Evolutionary conservation across 2,888 invertebrate genomes (phyloP).

Genomic region (Campopleginae sp.): DNA sequence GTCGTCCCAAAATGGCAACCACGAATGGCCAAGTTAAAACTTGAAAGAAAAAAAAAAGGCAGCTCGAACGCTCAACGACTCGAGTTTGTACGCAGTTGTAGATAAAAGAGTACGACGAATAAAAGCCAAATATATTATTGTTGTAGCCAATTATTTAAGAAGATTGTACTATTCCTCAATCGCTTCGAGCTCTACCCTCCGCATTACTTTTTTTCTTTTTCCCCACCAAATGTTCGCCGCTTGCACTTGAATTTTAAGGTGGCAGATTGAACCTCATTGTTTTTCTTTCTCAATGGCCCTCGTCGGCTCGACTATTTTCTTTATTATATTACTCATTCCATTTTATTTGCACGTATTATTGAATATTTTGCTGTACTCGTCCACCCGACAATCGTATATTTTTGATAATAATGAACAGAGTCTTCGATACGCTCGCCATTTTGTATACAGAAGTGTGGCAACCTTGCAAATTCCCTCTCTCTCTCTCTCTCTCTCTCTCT

Average conservation of each 20-base stretch:
- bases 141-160: not conserved
- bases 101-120: not conserved
- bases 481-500: no score
- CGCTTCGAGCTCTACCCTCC: not conserved
- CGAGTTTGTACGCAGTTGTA: not conserved
- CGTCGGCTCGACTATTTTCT: not conserved
- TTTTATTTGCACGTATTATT: not conserved
- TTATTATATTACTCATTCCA: not conserved
- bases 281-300: not conserved
- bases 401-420: not conserved
- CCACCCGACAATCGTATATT: not conserved
- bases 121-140: not conserved
- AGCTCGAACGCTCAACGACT: not conserved
- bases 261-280: not conserved
- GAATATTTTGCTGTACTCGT: not conserved
- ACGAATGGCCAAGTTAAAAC: constrained; percentile 41
- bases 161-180: not conserved
- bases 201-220: not conserved
- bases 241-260: not conserved
- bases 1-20: constrained; percentile 66
- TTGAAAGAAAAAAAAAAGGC: constrained; percentile 12
- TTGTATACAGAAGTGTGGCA: no score
- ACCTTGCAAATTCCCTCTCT: no score
- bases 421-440: not conserved
- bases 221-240: not conserved